Evolutionary conservation across 2,113 vertebrate species (phyloP).

Genomic region (Pyxicephalus adspersus): DNA sequence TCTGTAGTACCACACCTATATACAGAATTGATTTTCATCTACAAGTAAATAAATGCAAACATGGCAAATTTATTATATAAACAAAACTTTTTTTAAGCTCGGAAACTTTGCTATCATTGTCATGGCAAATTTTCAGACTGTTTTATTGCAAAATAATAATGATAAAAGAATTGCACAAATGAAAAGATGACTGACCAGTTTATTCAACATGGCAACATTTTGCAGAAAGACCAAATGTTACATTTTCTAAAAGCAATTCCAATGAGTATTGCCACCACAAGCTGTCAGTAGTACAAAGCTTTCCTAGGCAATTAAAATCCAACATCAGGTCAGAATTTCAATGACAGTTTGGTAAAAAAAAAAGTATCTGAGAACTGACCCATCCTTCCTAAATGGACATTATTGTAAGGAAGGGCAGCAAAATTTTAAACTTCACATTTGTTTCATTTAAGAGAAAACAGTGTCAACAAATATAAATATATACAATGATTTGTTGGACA

Average conservation of each 20-base stretch:
- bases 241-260: not conserved
- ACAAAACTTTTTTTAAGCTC: too few species aligned
- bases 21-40: not conserved
- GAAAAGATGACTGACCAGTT: not conserved
- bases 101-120: too few species aligned
- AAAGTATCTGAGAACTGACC: not conserved
- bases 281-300: conserved; percentile 10
- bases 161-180: conserved; percentile 1
- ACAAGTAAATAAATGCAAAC: not conserved
- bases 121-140: not conserved
- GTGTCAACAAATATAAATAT: too few species aligned
- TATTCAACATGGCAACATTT: not conserved
- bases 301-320: conserved; percentile 26
- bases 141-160: not conserved
- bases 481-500: too few species aligned
- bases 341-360: not conserved
- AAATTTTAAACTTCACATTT: too few species aligned
- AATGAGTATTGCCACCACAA: conserved; percentile 9
- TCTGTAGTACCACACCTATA: not conserved
- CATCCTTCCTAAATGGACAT: too few species aligned
- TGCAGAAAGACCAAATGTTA: not conserved
- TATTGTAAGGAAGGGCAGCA: too few species aligned
- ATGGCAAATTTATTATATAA: not conserved
- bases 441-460: too few species aligned
- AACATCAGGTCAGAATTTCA: conserved; percentile 4